phyloP scores from a whole-genome alignment of 2,888 invertebrate genomes.

The Hoplodrina blanda region DNA sequence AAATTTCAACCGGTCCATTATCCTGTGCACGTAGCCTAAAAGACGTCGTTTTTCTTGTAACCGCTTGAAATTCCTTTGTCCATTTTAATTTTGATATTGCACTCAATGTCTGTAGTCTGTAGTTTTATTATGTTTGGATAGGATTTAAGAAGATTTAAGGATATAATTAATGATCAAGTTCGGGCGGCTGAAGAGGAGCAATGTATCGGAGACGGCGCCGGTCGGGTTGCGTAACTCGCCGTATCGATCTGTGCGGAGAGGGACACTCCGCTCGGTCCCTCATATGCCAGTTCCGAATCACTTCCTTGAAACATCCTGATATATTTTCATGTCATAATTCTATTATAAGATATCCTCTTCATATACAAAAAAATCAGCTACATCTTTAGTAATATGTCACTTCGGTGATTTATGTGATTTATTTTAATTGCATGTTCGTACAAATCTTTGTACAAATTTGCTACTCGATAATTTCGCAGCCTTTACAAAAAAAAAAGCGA shows the following conservation, averaged over 20 bases:
- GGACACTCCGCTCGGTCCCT: conserved; percentile 78
- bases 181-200: conserved; percentile 63
- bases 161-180: conserved; percentile 47
- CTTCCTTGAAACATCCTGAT: conserved; percentile 67
- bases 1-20: conserved; percentile 58
- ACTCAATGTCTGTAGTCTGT: conserved; percentile 35
- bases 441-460: not conserved
- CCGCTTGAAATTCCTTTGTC: conserved; percentile 53
- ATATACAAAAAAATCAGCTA: not conserved
- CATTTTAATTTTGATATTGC: conserved; percentile 29
- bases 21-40: conserved; percentile 63
- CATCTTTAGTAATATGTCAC: not conserved
- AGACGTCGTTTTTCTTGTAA: conserved; percentile 43
- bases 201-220: conserved; percentile 79
- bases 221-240: conserved; percentile 87
- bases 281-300: conserved; percentile 71
- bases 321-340: conserved; percentile 35
- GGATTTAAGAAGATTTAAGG: conserved; percentile 30
- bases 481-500: not conserved
- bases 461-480: not conserved
- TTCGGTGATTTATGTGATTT: not conserved
- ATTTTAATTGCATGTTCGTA: not conserved
- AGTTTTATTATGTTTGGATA: conserved; percentile 25
- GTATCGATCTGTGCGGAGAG: conserved; percentile 87
- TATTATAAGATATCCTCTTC: not conserved